These are phyloP conservation scores for Triplophysa yarkandensis DNA, from an alignment of 2,797 vertebrate species.

Conservation along the genomic window DNA sequence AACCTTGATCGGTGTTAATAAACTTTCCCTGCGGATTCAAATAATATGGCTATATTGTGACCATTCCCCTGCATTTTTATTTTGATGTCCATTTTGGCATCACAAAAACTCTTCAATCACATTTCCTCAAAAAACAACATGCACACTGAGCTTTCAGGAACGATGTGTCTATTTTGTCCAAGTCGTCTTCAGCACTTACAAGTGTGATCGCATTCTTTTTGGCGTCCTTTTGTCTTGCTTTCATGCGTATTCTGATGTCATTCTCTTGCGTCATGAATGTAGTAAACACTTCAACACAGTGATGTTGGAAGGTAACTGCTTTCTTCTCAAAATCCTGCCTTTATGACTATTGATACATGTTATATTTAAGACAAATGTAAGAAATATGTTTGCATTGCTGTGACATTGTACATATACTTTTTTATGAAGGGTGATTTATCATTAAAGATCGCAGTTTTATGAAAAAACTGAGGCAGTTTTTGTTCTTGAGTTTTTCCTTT, in stretches of 20 bases:
- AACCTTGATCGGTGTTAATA: background rate
- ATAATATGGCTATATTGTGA: constrained; percentile 6
- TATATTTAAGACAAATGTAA: constrained; percentile 63
- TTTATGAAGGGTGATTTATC: constrained; percentile 75
- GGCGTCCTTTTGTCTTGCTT: background rate
- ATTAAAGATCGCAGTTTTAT: constrained; percentile 77
- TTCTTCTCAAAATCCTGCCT: constrained; percentile 54
- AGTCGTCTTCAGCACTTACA: constrained; percentile 8
- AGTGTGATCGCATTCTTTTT: background rate
- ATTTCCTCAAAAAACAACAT: background rate
- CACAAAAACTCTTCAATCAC: background rate
- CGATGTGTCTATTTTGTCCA: constrained; percentile 2
- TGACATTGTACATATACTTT: constrained; percentile 79
- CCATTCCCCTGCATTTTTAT: background rate
- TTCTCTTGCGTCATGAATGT: constrained; percentile 31
- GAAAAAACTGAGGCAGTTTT: constrained; percentile 56
- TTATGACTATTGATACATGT: constrained; percentile 60
- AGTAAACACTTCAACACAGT: background rate
- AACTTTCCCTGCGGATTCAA: background rate
- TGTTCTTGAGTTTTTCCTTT: background rate
- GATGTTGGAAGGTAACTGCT: constrained; percentile 6
- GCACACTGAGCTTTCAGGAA: background rate
- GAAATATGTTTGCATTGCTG: constrained; percentile 68
- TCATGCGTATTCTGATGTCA: background rate
- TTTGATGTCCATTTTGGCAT: no score